phyloP scores from a whole-genome alignment of 2,888 invertebrate genomes.

The Eucera pruinosa region DNA sequence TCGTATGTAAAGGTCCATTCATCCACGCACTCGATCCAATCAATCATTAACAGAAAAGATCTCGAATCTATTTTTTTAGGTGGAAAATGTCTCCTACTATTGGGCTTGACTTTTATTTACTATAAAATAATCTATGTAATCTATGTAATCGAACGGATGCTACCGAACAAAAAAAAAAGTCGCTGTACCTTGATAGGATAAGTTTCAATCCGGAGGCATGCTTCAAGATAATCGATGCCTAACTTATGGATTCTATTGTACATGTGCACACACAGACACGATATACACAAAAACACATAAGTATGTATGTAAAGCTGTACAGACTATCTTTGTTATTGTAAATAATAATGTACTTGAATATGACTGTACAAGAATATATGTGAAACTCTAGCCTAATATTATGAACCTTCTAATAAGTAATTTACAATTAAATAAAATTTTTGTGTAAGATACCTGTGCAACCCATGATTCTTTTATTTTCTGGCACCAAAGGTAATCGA shows the following conservation, averaged over 20 bases:
- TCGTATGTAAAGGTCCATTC: slow-evolving; percentile 17
- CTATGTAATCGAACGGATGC: slow-evolving; percentile 4
- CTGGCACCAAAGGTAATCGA: not conserved
- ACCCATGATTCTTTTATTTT: not conserved
- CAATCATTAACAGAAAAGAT: slow-evolving; percentile 31
- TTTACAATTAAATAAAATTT: slow-evolving; percentile 34
- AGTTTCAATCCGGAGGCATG: not conserved
- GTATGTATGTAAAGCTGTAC: slow-evolving; percentile 60
- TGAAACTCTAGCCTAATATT: slow-evolving; percentile 31
- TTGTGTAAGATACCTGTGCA: not conserved
- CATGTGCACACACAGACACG: slow-evolving; percentile 1
- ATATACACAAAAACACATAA: not conserved
- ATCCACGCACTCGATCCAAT: slow-evolving; percentile 1
- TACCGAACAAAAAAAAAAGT: too few species aligned
- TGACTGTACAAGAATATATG: slow-evolving; percentile 16
- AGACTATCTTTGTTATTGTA: slow-evolving; percentile 59
- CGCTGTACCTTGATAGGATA: slow-evolving; percentile 32
- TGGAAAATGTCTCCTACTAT: slow-evolving; percentile 3
- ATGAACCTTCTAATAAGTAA: slow-evolving; percentile 38
- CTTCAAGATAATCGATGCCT: slow-evolving; percentile 11
- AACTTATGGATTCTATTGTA: slow-evolving; percentile 24
- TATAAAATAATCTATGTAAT: slow-evolving; percentile 40
- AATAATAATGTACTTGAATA: slow-evolving; percentile 51
- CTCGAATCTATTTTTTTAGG: slow-evolving; percentile 55
- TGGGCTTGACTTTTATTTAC: slow-evolving; percentile 26